phyloP scores from a whole-genome alignment of 2,113 vertebrate species.

The Plecotus auritus region DNA sequence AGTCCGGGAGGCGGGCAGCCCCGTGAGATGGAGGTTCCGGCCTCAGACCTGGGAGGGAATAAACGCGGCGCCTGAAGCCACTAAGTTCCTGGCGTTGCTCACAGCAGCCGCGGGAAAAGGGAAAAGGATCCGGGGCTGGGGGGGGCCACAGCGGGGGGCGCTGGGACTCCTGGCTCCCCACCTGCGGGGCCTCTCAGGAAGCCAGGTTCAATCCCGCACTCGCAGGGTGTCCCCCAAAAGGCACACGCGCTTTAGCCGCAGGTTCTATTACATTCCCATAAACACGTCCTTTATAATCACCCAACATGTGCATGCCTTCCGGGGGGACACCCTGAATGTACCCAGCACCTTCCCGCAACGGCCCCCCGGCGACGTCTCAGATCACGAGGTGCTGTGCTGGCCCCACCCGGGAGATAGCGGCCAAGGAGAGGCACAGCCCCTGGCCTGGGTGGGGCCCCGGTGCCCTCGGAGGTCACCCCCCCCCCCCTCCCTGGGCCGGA shows the following conservation, averaged over 20 bases:
- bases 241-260: too few relatives aligned
- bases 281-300: too few relatives aligned
- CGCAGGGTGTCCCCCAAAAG: too few relatives aligned
- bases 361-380: too few relatives aligned
- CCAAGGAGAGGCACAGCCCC: not conserved
- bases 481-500: not conserved
- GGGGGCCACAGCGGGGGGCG: rapidly evolving
- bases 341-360: not conserved
- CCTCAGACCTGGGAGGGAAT: not conserved
- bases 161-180: too few relatives aligned
- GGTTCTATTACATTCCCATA: too few relatives aligned
- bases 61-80: not conserved
- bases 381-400: not conserved
- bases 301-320: too few relatives aligned
- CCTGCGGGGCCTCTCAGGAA: not conserved
- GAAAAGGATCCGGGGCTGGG: not conserved
- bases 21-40: not conserved
- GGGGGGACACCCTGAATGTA: not conserved
- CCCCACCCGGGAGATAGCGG: rapidly evolving
- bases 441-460: not conserved
- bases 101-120: not conserved
- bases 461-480: not conserved
- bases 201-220: not conserved
- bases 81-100: not conserved
- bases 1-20: not conserved